Evolutionary conservation across 2,888 invertebrate species (phyloP).

Genomic region (Torymus tubicola): DNA sequence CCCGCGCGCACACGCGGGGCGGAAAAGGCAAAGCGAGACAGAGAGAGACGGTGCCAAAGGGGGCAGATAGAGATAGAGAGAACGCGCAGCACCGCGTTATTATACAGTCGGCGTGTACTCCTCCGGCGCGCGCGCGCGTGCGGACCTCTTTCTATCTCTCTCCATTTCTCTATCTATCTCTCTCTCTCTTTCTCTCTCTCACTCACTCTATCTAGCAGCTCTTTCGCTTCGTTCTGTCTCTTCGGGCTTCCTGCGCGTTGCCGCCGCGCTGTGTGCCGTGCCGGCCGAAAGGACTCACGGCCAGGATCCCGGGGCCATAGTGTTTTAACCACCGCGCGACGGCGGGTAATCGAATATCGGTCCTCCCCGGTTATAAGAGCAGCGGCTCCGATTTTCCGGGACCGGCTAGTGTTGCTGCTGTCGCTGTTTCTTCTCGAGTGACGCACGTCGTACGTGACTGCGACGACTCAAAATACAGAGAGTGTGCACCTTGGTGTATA

Average conservation of each 20-base stretch:
- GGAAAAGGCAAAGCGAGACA: neutral
- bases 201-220: no score
- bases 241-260: neutral
- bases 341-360: neutral
- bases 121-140: constrained; percentile 3
- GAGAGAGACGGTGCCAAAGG: neutral
- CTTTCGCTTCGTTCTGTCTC: no score
- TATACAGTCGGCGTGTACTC: constrained; percentile 31
- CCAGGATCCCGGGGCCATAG: neutral
- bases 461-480: no score
- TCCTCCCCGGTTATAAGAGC: no score
- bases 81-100: constrained; percentile 59
- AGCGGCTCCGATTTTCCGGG: no score
- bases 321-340: neutral
- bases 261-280: neutral
- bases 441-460: no score
- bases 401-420: no score
- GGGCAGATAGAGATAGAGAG: neutral
- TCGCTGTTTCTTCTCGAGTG: no score
- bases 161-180: no score
- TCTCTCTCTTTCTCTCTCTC: no score
- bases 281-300: neutral
- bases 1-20: no score
- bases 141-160: neutral
- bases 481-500: no score